phyloP scores from a whole-genome alignment of 1,140 invertebrate genomes.

The Drosophila asahinai region DNA sequence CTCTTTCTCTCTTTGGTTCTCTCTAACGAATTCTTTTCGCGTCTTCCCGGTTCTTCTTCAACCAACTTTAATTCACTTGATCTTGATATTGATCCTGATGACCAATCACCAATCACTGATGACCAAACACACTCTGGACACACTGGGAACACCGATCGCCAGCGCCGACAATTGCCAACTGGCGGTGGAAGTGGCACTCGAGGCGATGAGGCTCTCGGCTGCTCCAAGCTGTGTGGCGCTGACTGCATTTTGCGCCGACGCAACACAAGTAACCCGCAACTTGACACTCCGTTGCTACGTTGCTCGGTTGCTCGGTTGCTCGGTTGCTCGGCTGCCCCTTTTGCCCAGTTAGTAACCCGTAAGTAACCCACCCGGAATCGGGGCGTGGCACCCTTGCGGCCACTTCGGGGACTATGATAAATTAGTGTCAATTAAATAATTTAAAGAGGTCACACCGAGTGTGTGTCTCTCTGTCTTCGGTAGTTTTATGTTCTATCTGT shows the following conservation, averaged over 20 bases:
- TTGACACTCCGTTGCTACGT: not conserved
- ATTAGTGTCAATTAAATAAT: slow-evolving; percentile 85
- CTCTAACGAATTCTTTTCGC: not conserved
- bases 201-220: slow-evolving; percentile 1
- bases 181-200: slow-evolving; percentile 26
- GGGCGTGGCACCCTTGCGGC: slow-evolving; percentile 16
- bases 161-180: slow-evolving; percentile 64
- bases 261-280: slow-evolving; percentile 29
- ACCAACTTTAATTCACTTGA: not conserved
- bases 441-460: slow-evolving; percentile 78
- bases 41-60: not conserved
- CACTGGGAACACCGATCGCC: slow-evolving; percentile 38
- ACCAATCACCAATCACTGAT: slow-evolving; percentile 9
- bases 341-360: slow-evolving; percentile 10
- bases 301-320: not conserved
- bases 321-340: not conserved
- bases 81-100: slow-evolving; percentile 26
- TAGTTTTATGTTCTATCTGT: slow-evolving; percentile 25
- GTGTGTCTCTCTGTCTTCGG: slow-evolving; percentile 18
- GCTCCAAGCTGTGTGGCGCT: slow-evolving; percentile 6
- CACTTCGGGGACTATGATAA: slow-evolving; percentile 64
- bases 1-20: not conserved
- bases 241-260: slow-evolving; percentile 44
- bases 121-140: slow-evolving; percentile 14
- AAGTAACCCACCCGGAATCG: slow-evolving; percentile 22